Percentiles rank a stretch among this genome's conserved stretches.
Conservation (phyloP, 23 tunicate genomes). For the Ascidia mentula region DNA sequence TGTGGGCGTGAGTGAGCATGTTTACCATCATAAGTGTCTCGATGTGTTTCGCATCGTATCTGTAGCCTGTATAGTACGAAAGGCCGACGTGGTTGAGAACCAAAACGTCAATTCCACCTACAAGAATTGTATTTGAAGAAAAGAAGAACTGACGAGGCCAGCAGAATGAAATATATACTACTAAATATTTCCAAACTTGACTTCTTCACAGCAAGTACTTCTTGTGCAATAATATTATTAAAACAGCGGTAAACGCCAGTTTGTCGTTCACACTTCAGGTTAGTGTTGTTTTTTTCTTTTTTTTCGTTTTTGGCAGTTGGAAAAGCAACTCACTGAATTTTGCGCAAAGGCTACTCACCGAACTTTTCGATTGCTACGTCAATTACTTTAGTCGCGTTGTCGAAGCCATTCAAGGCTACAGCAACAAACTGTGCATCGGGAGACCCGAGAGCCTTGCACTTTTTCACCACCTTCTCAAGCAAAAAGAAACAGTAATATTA, state of each 20-base stretch:
- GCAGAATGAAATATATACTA: too few relatives aligned
- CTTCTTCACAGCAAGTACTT: too few relatives aligned
- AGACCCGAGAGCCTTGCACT: constrained; percentile 5
- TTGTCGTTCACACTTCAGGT: too few relatives aligned
- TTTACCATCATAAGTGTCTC: background rate
- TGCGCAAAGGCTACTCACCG: background rate
- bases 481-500: too few relatives aligned
- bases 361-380: background rate
- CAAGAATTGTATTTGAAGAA: too few relatives aligned
- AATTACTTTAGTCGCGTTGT: background rate
- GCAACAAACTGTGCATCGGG: background rate
- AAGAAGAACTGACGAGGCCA: too few relatives aligned
- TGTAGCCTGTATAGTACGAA: background rate
- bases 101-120: background rate
- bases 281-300: too few relatives aligned
- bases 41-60: background rate
- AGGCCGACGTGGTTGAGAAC: background rate
- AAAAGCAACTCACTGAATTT: too few relatives aligned
- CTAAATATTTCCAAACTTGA: too few relatives aligned
- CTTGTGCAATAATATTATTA: too few relatives aligned
- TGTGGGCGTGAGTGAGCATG: background rate
- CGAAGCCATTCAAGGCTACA: background rate
- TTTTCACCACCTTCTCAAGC: background rate
- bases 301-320: too few relatives aligned
- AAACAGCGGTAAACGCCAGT: too few relatives aligned